These are phyloP conservation scores for Diplodus sargus DNA, from an alignment of 2,797 vertebrate species.

Conservation along the genomic window DNA sequence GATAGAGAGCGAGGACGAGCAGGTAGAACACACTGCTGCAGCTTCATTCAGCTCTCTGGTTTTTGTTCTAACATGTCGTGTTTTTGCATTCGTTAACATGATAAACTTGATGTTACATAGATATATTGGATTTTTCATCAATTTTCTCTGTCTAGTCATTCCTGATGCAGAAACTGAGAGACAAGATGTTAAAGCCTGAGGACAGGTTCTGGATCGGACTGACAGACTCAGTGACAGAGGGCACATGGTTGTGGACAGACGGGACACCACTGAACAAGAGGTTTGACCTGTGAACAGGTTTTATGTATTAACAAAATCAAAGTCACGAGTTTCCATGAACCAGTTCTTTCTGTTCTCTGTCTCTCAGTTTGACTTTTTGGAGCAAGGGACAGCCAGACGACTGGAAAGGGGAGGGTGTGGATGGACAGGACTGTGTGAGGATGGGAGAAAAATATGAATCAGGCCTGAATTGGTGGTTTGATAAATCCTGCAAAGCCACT, in stretches of 20 bases:
- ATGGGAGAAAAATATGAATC: not conserved
- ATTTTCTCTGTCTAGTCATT: not conserved
- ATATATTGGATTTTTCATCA: not conserved
- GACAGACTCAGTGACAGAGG: slow-evolving; percentile 54
- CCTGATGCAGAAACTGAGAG: not conserved
- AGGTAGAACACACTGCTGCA: slow-evolving; percentile 57
- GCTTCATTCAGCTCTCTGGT: not conserved
- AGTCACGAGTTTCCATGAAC: not conserved
- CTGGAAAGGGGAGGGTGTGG: fast-evolving
- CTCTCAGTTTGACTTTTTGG: not conserved
- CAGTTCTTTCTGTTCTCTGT: not conserved
- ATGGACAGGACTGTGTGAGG: slow-evolving; percentile 9
- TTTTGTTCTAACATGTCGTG: not conserved
- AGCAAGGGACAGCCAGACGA: fast-evolving
- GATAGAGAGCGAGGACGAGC: slow-evolving; percentile 59
- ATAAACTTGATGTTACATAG: not conserved
- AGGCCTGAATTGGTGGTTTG: not conserved
- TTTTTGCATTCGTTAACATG: not conserved
- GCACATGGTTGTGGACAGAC: slow-evolving; percentile 65
- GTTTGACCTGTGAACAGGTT: slow-evolving; percentile 17
- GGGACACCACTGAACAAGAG: not conserved
- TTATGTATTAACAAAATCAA: not conserved
- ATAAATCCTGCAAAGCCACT: not conserved
- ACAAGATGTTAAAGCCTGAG: fast-evolving
- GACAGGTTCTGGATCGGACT: slow-evolving; percentile 17